Evolutionary conservation across 2,888 invertebrate species (phyloP), one percentile per base, ranked within the genome.

Genomic region (Rotaria magnacalcarata): DNA sequence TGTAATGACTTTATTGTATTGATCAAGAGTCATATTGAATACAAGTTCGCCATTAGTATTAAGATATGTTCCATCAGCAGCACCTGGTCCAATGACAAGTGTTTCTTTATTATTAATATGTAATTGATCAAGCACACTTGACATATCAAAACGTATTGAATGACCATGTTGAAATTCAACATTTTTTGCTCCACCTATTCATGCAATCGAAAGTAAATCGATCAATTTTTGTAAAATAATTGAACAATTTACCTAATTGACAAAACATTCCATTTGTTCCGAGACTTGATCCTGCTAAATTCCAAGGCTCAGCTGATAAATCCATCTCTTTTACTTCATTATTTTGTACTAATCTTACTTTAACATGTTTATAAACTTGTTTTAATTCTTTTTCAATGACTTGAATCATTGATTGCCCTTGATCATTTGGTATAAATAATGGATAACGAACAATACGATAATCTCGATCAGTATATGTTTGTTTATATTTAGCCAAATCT

Each of bases 401-500:
- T 43, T 47, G 43, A 80, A 80, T 24, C 43, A 80, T 80, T 4
- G 47, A 24, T 5, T 47, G 24, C n/a, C n/a, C 43, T 43, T 21
- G 47, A 47, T 80, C 80, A 0, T 7, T 47, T 47, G 80, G 47
- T 34, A 67, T 19, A 14, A 5, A 21, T n/a, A 80, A 47, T 80
- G 80, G 47, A 47, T 47, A 47, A 80, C 47, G 80, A 24, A 24
- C 47, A 47, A 80, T 80, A n/a, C 43, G 47, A 80, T 47, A 47
- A 80, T 47, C n/a, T 7, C 80, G 80, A 80, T 80, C 80, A 24
- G 11, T 1, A n/a, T 80, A 80, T 80, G 80, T 47, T 80, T 24
- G 47, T n/a, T 80, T 80, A 47, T 80, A 88, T 87, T 89, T 90
- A 24, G 90, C 89, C 27, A 90, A 88, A n/a, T 88, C 89, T 1